Conservation (phyloP, 2,797 vertebrate genomes). For the Pagetopsis macropterus region DNA sequence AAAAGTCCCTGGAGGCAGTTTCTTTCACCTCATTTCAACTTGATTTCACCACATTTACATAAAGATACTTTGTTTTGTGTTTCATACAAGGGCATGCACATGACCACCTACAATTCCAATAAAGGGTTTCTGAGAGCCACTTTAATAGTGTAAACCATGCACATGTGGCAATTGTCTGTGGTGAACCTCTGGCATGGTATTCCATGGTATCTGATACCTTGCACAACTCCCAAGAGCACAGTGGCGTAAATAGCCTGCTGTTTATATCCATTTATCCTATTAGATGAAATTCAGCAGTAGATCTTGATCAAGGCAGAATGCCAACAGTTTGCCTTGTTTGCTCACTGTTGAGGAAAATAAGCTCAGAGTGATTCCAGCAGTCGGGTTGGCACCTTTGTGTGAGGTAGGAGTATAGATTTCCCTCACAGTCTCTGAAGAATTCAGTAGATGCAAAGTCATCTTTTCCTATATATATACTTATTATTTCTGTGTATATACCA, state of each 20-base stretch:
- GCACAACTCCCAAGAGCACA: slow-evolving; percentile 3
- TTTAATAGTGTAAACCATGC: not conserved
- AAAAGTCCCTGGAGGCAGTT: not conserved
- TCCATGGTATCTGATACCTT: slow-evolving; percentile 13
- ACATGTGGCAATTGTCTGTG: slow-evolving; percentile 1
- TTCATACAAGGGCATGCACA: not conserved
- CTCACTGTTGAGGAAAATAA: slow-evolving; percentile 49
- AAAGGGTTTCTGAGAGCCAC: not conserved
- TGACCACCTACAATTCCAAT: not conserved
- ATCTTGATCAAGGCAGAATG: slow-evolving; percentile 39
- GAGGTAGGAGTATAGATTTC: slow-evolving; percentile 26
- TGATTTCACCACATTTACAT: not conserved
- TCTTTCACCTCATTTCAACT: not conserved
- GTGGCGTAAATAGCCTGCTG: not conserved
- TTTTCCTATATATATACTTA: slow-evolving; percentile 11
- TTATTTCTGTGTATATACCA: not conserved
- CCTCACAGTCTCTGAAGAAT: not conserved
- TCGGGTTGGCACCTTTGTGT: slow-evolving; percentile 26
- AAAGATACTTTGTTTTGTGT: not conserved
- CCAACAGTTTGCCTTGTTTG: slow-evolving; percentile 41
- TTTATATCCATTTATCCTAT: slow-evolving; percentile 48
- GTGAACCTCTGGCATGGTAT: slow-evolving; percentile 8
- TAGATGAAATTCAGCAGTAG: slow-evolving; percentile 37
- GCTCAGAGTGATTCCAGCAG: slow-evolving; percentile 30
- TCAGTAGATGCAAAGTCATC: slow-evolving; percentile 27